Evolutionary conservation across 2,888 invertebrate species (phyloP), one percentile per base, ranked within the genome.

Genomic region (Auanema sp.): DNA sequence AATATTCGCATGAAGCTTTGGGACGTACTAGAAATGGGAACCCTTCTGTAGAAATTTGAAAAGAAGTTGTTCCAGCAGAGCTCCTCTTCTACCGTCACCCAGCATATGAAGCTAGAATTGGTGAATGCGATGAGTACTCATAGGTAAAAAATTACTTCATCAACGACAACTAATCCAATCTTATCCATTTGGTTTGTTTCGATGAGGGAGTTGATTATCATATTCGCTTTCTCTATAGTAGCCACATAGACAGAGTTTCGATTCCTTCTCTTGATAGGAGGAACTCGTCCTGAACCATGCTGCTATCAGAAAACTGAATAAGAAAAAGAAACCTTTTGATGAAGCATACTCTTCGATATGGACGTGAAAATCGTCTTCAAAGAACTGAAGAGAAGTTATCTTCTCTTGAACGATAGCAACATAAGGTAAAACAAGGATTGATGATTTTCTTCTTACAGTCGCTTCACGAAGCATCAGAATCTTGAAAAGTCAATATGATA

Each of bases 371-470:
- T 90, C 90, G 1, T 93, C 88, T 2, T 92, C 93, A 87, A 96
- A 92, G 21, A 91, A 90, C 1, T 92, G 89, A 82, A 96, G 86
- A 1, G 89, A 88, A 87, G 90, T 90, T 10, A 92, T 90, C 88
- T 97, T 97, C 86, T 97, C 97, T 84, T 97, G 95, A 0, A 96
- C 97, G 79, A 97, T 91, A 6, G 96, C 92, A 14, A 97, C 93
- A 87, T 91, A 97, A 0, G 97, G 97, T 65, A 97, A 86, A 75
- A 97, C 89, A 74, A 97, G 91, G 23, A 97, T 85, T 12, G 90
- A 92, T 88, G 94, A 92, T 76, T 89, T 90, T 80, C 90, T 89
- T 59, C 89, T 88, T 71, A 91, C 90, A 11, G 95, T 85, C 6
- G 96, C 86, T 86, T 95, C 92, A 50, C 90, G 87, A 18, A 96